Conservation (phyloP, 1,140 invertebrate genomes). For the Papilio machaon region DNA sequence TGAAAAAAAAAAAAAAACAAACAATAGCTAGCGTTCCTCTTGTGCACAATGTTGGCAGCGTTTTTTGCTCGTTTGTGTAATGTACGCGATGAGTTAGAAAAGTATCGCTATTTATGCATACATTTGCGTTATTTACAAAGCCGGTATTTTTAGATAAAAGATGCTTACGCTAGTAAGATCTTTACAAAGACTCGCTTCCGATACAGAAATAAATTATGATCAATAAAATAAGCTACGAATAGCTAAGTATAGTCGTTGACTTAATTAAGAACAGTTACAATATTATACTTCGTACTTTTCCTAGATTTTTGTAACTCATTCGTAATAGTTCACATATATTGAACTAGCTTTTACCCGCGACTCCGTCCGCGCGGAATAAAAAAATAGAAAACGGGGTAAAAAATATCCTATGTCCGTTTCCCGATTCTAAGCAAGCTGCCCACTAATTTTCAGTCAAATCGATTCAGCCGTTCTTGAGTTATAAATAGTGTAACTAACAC, state of each 20-base stretch:
- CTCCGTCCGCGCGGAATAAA: too few species aligned
- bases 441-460: too few species aligned
- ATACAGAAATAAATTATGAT: neutral
- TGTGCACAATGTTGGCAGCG: slow-evolving; percentile 27
- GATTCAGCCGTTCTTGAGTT: too few species aligned
- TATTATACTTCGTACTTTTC: neutral
- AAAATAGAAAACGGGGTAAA: too few species aligned
- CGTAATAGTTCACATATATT: too few species aligned
- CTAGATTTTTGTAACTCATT: too few species aligned
- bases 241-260: neutral
- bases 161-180: slow-evolving; percentile 18
- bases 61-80: slow-evolving; percentile 39
- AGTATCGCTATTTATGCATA: slow-evolving; percentile 35
- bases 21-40: slow-evolving; percentile 31
- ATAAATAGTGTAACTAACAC: too few species aligned
- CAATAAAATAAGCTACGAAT: neutral
- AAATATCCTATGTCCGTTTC: too few species aligned
- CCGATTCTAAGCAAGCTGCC: too few species aligned
- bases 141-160: slow-evolving; percentile 34
- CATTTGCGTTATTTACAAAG: slow-evolving; percentile 35
- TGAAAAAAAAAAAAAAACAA: slow-evolving; percentile 25
- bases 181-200: slow-evolving; percentile 5
- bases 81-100: slow-evolving; percentile 40
- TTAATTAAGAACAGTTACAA: neutral
- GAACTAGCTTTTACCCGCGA: too few species aligned